Evolutionary conservation across 2,113 vertebrate genomes (phyloP).

Genomic region (Pelusios castaneus): DNA sequence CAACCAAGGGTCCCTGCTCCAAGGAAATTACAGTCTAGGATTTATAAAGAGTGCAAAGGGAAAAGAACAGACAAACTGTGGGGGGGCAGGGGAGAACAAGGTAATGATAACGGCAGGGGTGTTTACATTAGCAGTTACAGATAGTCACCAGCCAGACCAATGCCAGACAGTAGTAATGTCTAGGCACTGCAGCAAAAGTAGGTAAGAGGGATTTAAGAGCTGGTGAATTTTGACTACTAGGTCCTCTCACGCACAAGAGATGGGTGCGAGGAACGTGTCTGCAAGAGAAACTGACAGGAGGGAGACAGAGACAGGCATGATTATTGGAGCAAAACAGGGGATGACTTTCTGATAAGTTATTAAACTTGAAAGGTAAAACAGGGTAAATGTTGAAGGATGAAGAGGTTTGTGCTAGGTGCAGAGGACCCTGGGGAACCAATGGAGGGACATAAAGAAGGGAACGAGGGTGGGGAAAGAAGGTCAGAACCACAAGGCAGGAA

Average conservation of each 20-base stretch:
- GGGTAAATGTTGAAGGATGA: not conserved
- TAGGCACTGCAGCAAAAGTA: not conserved
- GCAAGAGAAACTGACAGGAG: not conserved
- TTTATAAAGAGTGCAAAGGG: not conserved
- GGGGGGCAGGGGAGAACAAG: not conserved
- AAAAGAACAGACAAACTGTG: not conserved
- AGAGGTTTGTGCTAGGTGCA: not conserved
- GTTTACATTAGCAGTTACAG: not conserved
- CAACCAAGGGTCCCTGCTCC: not conserved
- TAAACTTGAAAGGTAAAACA: not conserved
- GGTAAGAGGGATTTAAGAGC: not conserved
- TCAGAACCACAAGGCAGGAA: not conserved
- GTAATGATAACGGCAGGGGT: not conserved
- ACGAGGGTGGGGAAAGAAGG: not conserved
- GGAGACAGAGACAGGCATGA: not conserved
- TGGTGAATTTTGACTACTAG: not conserved
- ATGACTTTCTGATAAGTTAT: not conserved
- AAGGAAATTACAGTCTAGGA: not conserved
- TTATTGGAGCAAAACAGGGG: not conserved
- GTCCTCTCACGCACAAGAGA: not conserved
- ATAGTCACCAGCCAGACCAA: too few species aligned
- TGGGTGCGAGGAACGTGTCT: not conserved
- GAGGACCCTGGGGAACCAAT: not conserved
- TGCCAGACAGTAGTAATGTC: not conserved
- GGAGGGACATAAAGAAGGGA: not conserved